Conservation (phyloP, 2,888 invertebrate species). For the Stenotaenia linearis region DNA sequence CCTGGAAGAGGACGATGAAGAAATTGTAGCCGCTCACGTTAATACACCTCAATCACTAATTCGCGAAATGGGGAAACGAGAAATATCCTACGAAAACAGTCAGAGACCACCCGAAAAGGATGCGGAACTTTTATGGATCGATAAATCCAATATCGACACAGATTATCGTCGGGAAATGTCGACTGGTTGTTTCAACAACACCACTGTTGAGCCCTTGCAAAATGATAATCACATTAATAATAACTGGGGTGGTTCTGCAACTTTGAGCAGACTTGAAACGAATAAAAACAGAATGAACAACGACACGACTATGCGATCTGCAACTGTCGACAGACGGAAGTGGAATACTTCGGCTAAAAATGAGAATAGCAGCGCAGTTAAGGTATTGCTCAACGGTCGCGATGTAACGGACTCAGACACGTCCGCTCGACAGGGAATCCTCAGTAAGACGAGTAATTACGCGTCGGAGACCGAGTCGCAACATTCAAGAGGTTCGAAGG, state of each 20-base stretch:
- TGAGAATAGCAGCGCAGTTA: constrained; percentile 13
- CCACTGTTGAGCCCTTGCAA: background rate
- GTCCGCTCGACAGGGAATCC: background rate
- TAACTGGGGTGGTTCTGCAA: constrained; percentile 33
- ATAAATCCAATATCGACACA: constrained; percentile 29
- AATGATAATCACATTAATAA: constrained; percentile 31
- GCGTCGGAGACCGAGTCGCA: constrained; percentile 36
- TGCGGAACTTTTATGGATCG: constrained; percentile 33
- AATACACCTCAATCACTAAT: constrained; percentile 35
- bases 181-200: background rate
- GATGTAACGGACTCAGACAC: constrained; percentile 16
- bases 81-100: constrained; percentile 35
- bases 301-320: constrained; percentile 24
- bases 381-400: constrained; percentile 29
- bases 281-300: constrained; percentile 34
- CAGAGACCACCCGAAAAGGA: constrained; percentile 1
- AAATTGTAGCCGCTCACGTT: constrained; percentile 35
- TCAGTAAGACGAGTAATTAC: constrained; percentile 26
- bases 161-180: constrained; percentile 16
- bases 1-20: constrained; percentile 33
- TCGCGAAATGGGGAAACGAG: constrained; percentile 31
- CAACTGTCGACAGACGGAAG: constrained; percentile 34
- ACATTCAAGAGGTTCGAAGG: constrained; percentile 31
- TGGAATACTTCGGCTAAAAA: background rate
- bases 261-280: constrained; percentile 35